phyloP scores from a whole-genome alignment of 2,113 vertebrate species.

The Patagioenas fasciata region DNA sequence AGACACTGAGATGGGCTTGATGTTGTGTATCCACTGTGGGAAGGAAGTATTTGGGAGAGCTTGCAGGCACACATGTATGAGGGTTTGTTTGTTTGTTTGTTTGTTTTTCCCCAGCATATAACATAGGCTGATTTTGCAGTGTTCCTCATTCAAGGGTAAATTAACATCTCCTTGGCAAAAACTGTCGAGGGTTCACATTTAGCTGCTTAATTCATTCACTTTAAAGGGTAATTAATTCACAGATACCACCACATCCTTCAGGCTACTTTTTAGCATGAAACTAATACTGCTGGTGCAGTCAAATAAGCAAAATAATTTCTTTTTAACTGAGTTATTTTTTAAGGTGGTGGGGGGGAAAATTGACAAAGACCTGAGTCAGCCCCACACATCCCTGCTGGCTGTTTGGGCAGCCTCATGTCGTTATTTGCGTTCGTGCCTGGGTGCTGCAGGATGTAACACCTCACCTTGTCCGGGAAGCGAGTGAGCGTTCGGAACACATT shows the following conservation, averaged over 20 bases:
- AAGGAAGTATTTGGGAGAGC: background rate
- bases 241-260: slow-evolving; percentile 19
- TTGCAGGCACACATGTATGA: background rate
- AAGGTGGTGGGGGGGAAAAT: background rate
- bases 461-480: background rate
- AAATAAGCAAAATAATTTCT: background rate
- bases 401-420: background rate
- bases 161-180: slow-evolving; percentile 16
- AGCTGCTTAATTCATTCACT: background rate
- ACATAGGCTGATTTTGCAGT: background rate
- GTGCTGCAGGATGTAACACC: slow-evolving; percentile 24
- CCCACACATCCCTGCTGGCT: background rate
- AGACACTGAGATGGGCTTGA: background rate
- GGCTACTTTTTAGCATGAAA: slow-evolving; percentile 14
- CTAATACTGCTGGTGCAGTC: background rate
- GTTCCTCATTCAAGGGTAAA: background rate
- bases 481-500: slow-evolving; percentile 25
- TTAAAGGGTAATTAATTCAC: slow-evolving; percentile 45
- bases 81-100: background rate
- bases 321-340: slow-evolving; percentile 5
- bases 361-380: background rate
- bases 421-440: background rate
- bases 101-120: background rate
- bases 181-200: background rate
- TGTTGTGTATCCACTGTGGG: background rate